Conservation (phyloP, 2,797 vertebrate species). For the Distichodus sexfasciatus region DNA sequence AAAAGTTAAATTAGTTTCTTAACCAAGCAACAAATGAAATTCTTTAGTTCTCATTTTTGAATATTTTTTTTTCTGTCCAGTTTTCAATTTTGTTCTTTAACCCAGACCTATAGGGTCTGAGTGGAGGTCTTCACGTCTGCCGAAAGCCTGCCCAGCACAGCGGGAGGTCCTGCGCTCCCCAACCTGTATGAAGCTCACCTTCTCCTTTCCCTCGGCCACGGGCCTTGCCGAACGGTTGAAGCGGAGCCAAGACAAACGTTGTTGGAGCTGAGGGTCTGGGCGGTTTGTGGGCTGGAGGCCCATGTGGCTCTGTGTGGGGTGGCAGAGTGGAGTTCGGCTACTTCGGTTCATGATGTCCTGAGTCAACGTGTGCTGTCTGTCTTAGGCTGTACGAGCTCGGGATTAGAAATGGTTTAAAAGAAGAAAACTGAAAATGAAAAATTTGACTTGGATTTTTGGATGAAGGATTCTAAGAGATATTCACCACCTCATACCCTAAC, state of each 20-base stretch:
- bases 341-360: conserved; percentile 23
- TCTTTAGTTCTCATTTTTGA: too few relatives aligned
- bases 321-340: conserved; percentile 7
- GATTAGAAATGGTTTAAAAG: too few relatives aligned
- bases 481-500: too few relatives aligned
- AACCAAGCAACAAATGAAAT: too few relatives aligned
- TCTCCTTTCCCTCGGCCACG: conserved; percentile 46
- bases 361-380: conserved; percentile 41
- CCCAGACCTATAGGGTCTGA: too few relatives aligned
- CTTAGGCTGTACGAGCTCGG: background rate
- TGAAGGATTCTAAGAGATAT: too few relatives aligned
- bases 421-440: too few relatives aligned
- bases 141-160: conserved; percentile 50
- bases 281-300: conserved; percentile 54
- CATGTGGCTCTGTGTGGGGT: conserved; percentile 38
- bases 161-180: conserved; percentile 34
- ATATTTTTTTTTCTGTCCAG: too few relatives aligned
- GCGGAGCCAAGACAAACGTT: conserved; percentile 61
- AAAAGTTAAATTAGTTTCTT: too few relatives aligned
- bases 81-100: too few relatives aligned
- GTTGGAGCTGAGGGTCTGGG: conserved; percentile 48
- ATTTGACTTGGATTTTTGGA: too few relatives aligned
- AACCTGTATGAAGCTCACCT: conserved; percentile 40
- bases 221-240: conserved; percentile 39
- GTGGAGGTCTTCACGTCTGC: conserved; percentile 51